Percentiles rank a stretch among this genome's conserved stretches.
These are phyloP conservation scores for Drosophila repletoides DNA, from an alignment of 1,140 invertebrate species.

Conservation along the genomic window DNA sequence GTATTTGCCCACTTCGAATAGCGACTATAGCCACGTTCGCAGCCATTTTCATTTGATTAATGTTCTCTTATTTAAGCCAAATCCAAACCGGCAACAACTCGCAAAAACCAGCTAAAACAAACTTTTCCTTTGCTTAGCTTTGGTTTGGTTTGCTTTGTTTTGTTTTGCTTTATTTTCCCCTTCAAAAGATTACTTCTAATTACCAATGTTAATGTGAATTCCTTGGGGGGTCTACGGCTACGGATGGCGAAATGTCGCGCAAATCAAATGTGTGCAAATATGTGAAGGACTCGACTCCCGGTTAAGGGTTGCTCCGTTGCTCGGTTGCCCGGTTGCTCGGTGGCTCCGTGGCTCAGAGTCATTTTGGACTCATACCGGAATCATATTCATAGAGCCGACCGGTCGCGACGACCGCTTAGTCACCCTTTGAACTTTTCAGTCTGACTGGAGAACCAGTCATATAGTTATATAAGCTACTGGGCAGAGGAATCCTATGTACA, in stretches of 20 bases:
- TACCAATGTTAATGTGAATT: conserved; percentile 68
- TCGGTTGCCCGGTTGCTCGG: too few species aligned
- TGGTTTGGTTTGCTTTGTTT: conserved; percentile 7
- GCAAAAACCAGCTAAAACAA: conserved; percentile 3
- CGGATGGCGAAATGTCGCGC: conserved; percentile 26
- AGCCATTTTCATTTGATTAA: conserved; percentile 32
- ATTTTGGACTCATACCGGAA: conserved; percentile 1
- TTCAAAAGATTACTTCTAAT: conserved; percentile 46
- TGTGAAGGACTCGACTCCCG: conserved; percentile 23
- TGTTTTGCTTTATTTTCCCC: conserved; percentile 8
- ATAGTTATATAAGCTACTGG: conserved; percentile 1
- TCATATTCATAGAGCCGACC: neutral
- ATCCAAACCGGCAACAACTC: conserved; percentile 9
- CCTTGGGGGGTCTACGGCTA: conserved; percentile 44
- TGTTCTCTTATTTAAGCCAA: conserved; percentile 18
- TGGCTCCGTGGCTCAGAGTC: too few species aligned
- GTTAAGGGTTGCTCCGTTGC: conserved; percentile 40
- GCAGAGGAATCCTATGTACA: too few species aligned
- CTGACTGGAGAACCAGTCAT: conserved; percentile 7
- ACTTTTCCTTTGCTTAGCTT: conserved; percentile 2
- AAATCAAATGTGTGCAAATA: conserved; percentile 57
- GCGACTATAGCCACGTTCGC: neutral
- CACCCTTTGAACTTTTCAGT: conserved; percentile 61
- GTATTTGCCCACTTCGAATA: neutral
- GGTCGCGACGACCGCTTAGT: conserved; percentile 15